These are phyloP conservation scores for Todiramphus saurophagus DNA, from an alignment of 2,113 vertebrate species.

Conservation along the genomic window DNA sequence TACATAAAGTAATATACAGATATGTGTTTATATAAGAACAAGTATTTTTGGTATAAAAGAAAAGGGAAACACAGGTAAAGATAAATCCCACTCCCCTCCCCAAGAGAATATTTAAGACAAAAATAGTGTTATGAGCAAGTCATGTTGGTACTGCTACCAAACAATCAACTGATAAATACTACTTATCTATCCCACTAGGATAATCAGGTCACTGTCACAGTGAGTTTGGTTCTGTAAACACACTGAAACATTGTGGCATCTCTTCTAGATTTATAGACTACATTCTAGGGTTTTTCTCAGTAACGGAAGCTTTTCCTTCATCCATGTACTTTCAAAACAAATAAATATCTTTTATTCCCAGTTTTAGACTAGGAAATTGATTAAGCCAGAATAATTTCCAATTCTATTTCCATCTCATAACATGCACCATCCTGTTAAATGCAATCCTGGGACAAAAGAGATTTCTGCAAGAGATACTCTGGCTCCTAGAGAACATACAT, in stretches of 20 bases:
- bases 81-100: neutral
- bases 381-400: neutral
- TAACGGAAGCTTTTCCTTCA: neutral
- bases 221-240: neutral
- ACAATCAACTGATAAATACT: neutral
- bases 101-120: neutral
- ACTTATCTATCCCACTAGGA: neutral
- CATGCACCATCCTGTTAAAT: neutral
- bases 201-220: neutral
- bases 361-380: neutral
- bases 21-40: neutral
- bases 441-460: neutral
- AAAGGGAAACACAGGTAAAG: neutral
- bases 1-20: neutral
- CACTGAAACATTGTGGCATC: neutral
- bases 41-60: neutral
- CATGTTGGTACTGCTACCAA: neutral
- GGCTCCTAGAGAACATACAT: neutral
- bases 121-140: neutral
- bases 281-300: neutral
- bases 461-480: neutral
- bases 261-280: neutral
- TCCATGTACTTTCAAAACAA: neutral
- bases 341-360: neutral
- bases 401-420: neutral